A percentile compares a stretch with the other conserved stretches of the same genome.
These are phyloP conservation scores for Rhyacophila evoluta DNA, from an alignment of 2,888 invertebrate genomes.

Conservation along the genomic window DNA sequence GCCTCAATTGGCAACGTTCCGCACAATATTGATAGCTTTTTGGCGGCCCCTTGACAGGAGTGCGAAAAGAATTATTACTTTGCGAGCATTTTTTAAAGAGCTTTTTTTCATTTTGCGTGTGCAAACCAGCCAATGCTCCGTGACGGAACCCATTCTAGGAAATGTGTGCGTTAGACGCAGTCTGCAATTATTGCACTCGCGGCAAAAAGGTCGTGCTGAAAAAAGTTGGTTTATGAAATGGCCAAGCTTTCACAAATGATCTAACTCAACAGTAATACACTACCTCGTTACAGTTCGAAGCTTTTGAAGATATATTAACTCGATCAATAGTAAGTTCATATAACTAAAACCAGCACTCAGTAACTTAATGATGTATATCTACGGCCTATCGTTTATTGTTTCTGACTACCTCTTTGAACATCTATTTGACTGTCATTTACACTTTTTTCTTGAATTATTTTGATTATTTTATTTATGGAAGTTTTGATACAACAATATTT, in stretches of 20 bases:
- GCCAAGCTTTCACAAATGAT: not conserved
- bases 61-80: constrained; percentile 49
- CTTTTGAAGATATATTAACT: no score
- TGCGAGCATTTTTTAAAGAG: constrained; percentile 30
- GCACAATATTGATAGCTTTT: constrained; percentile 51
- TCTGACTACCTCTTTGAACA: no score
- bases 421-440: no score
- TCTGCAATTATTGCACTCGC: constrained; percentile 33
- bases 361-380: no score
- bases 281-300: not conserved
- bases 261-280: not conserved
- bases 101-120: constrained; percentile 27
- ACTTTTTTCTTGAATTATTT: no score
- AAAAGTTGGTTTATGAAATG: not conserved
- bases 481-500: no score
- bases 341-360: no score
- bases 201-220: not conserved
- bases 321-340: no score
- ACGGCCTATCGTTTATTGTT: no score
- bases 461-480: no score
- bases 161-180: constrained; percentile 29
- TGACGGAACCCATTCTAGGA: constrained; percentile 33
- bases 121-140: constrained; percentile 27
- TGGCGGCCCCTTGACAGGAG: constrained; percentile 43
- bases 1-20: constrained; percentile 33